These are phyloP conservation scores for Pipa parva DNA, from an alignment of 2,113 vertebrate genomes.

Conservation along the genomic window DNA sequence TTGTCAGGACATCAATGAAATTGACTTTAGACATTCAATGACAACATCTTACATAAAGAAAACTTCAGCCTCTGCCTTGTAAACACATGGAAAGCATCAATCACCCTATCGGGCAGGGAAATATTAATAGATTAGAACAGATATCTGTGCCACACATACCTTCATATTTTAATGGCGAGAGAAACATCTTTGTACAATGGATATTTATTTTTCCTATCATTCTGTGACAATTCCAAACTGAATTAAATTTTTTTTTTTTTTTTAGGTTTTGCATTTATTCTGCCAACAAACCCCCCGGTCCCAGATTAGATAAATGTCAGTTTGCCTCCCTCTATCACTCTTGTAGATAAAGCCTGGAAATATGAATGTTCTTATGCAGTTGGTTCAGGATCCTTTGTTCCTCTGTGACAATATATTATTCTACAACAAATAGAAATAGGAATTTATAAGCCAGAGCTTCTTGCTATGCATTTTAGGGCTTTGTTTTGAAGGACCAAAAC, in stretches of 20 bases:
- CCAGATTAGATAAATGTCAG: slow-evolving; percentile 15
- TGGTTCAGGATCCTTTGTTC: too few species aligned
- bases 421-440: too few species aligned
- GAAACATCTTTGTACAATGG: slow-evolving; percentile 19
- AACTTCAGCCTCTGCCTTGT: slow-evolving; percentile 43
- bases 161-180: slow-evolving; percentile 6
- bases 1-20: slow-evolving; percentile 53
- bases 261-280: slow-evolving; percentile 13
- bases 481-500: too few species aligned
- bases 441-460: too few species aligned
- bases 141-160: fast-evolving
- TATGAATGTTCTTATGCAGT: too few species aligned
- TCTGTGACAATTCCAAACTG: slow-evolving; percentile 17
- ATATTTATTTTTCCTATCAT: slow-evolving; percentile 27
- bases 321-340: slow-evolving; percentile 26
- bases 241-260: slow-evolving; percentile 15
- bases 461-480: too few species aligned
- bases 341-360: not conserved
- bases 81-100: slow-evolving; percentile 56
- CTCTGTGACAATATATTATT: too few species aligned
- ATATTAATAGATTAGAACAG: slow-evolving; percentile 43
- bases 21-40: slow-evolving; percentile 56
- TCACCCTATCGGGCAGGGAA: slow-evolving; percentile 45
- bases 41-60: slow-evolving; percentile 56
- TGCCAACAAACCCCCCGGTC: not conserved